phyloP scores from a whole-genome alignment of 2,888 invertebrate species.

The Geophilus truncorum region DNA sequence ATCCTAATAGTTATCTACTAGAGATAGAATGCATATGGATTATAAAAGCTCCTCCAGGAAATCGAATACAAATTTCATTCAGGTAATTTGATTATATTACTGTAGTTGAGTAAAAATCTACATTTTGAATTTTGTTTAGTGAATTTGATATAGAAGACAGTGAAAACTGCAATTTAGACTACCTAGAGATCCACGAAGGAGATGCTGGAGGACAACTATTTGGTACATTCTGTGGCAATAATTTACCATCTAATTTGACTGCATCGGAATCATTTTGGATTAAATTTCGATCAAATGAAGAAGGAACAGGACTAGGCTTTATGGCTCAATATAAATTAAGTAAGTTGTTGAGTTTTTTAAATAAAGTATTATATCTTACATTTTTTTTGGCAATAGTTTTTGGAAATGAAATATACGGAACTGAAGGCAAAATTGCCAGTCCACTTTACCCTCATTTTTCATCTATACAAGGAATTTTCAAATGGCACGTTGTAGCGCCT shows the following conservation, averaged over 20 bases:
- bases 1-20: constrained; percentile 65
- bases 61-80: constrained; percentile 62
- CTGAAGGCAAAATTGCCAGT: constrained; percentile 66
- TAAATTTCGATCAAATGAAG: constrained; percentile 62
- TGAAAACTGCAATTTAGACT: constrained; percentile 74
- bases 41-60: constrained; percentile 64
- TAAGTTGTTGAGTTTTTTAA: no score
- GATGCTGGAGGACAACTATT: constrained; percentile 61
- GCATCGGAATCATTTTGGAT: constrained; percentile 62
- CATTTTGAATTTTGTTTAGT: constrained; percentile 38
- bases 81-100: constrained; percentile 45
- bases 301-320: constrained; percentile 61
- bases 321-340: constrained; percentile 64
- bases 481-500: constrained; percentile 68
- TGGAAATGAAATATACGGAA: constrained; percentile 64
- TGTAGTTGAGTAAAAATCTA: neutral
- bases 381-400: no score
- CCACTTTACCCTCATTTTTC: constrained; percentile 66
- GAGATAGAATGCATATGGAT: constrained; percentile 70
- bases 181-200: constrained; percentile 72
- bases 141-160: constrained; percentile 64
- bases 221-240: constrained; percentile 67
- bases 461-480: constrained; percentile 50
- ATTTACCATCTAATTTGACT: constrained; percentile 59
- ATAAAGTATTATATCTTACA: neutral